These are phyloP conservation scores for Drosophila chauvacae DNA, from an alignment of 1,140 invertebrate species.

Conservation along the genomic window DNA sequence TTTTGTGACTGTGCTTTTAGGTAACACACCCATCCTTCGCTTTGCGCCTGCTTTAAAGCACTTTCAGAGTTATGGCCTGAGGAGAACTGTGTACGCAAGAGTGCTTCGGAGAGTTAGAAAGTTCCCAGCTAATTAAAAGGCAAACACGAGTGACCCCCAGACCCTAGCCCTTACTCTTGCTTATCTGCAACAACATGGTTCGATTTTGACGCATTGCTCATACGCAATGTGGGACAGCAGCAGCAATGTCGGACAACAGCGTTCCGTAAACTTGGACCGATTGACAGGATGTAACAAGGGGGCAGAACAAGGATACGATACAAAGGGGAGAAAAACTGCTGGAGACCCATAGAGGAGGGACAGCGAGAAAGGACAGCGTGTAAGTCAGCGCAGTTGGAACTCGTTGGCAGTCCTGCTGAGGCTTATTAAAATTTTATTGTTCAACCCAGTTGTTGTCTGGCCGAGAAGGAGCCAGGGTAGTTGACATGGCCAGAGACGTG, in stretches of 20 bases:
- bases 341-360: not conserved
- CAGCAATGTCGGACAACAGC: constrained; percentile 33
- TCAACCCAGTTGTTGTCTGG: constrained; percentile 49
- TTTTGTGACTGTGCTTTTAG: not conserved
- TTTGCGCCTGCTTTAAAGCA: constrained; percentile 26
- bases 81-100: not conserved
- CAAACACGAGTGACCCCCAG: constrained; percentile 20
- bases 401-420: constrained; percentile 34
- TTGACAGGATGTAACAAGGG: constrained; percentile 14
- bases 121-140: constrained; percentile 46
- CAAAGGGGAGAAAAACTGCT: not conserved
- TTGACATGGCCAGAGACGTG: constrained; percentile 36
- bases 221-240: constrained; percentile 47
- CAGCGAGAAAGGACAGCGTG: constrained; percentile 13
- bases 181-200: constrained; percentile 17
- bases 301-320: constrained; percentile 1
- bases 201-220: constrained; percentile 47
- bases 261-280: constrained; percentile 23
- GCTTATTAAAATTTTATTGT: constrained; percentile 69
- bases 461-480: constrained; percentile 15
- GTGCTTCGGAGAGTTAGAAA: not conserved
- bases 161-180: not conserved
- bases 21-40: not conserved
- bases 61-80: constrained; percentile 18
- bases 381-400: constrained; percentile 31